Base-by-base conservation (phyloP, 2,113 vertebrate genomes). In the Pangasianodon hypophthalmus region DNA sequence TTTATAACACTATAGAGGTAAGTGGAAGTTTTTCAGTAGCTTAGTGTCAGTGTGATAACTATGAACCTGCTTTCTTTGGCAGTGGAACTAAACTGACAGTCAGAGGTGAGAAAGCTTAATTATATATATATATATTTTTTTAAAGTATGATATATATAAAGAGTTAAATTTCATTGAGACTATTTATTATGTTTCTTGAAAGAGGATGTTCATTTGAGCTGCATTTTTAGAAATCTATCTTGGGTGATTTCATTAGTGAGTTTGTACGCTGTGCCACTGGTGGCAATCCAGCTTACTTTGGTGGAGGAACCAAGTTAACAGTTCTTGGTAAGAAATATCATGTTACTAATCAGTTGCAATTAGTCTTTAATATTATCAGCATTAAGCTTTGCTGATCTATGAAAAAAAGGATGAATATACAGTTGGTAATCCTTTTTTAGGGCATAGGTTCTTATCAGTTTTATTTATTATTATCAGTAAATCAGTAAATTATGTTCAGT, bases 51-150 rank as follows among this genome's bases (percentile, higher is more conserved):
- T 95, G 97, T 97, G 96, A 94, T 62, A 93, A 93, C 89, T 93
- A 92, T 4, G 56, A 95, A 0, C 94, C 62, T 41, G 92, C 94
- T 4, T 87, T 67, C 91, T 98, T 98, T 3, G 97, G 97, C 37
- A 24, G 4, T 9, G 96, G 97, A 52, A 98, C 96, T 89, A 96
- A 94, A 91, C 94, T 98, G 62, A 89, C 88, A 89, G 91, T 89
- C 95, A 94, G 0, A 95, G 97, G 41, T 83, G 92, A 91, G 94
- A 92, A 92, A 89, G 87, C 90, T 90, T 50, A 16, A 48, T 44
- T 85, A 4, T 58, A 41, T 32, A 44, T 14, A 19, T 67, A 24
- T 62, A 2, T 62, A 62, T 73, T 44, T 10, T 50, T 50, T 77
- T 26, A 46, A 48, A 32, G 29, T 18, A 16, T 32, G 29, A 32